A percentile compares a stretch with the other conserved stretches of the same genome.
phyloP scores from a whole-genome alignment of 2,888 invertebrate genomes.

The Linnaemya vulpina region DNA sequence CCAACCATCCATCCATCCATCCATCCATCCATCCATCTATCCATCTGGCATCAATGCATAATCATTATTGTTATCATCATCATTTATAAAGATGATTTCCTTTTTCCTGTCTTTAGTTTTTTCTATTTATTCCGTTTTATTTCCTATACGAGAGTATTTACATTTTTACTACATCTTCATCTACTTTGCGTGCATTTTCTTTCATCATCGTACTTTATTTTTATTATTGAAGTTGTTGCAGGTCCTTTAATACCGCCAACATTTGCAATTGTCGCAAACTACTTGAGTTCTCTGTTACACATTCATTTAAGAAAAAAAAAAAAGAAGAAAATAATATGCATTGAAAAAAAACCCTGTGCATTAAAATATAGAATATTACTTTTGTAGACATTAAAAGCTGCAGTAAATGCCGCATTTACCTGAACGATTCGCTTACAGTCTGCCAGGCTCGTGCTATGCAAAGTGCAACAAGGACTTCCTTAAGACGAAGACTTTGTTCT shows the following conservation, averaged over 20 bases:
- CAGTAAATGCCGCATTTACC: slow-evolving; percentile 56
- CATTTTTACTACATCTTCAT: slow-evolving; percentile 36
- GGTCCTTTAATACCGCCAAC: slow-evolving; percentile 49
- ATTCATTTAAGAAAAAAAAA: slow-evolving; percentile 11
- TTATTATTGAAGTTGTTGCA: slow-evolving; percentile 39
- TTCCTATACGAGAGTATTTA: slow-evolving; percentile 31
- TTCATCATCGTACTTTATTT: slow-evolving; percentile 39
- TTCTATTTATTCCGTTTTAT: slow-evolving; percentile 39
- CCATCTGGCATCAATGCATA: slow-evolving; percentile 55
- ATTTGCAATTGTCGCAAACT: slow-evolving; percentile 71
- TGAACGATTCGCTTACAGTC: slow-evolving; percentile 22
- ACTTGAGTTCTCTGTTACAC: slow-evolving; percentile 62
- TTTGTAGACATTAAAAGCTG: slow-evolving; percentile 43
- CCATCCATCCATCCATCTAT: slow-evolving; percentile 28
- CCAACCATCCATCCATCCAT: slow-evolving; percentile 15
- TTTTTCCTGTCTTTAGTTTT: slow-evolving; percentile 70
- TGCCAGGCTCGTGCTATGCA: slow-evolving; percentile 39
- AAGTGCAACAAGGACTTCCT: slow-evolving; percentile 60
- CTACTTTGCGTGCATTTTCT: slow-evolving; percentile 16
- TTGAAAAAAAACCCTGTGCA: slow-evolving; percentile 15
- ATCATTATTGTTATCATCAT: slow-evolving; percentile 57
- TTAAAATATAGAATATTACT: slow-evolving; percentile 42
- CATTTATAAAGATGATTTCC: slow-evolving; percentile 72
- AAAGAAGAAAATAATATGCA: neutral
- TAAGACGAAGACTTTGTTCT: slow-evolving; percentile 16